phyloP scores from a whole-genome alignment of 2,888 invertebrate species.

The Oxytorus armatus region DNA sequence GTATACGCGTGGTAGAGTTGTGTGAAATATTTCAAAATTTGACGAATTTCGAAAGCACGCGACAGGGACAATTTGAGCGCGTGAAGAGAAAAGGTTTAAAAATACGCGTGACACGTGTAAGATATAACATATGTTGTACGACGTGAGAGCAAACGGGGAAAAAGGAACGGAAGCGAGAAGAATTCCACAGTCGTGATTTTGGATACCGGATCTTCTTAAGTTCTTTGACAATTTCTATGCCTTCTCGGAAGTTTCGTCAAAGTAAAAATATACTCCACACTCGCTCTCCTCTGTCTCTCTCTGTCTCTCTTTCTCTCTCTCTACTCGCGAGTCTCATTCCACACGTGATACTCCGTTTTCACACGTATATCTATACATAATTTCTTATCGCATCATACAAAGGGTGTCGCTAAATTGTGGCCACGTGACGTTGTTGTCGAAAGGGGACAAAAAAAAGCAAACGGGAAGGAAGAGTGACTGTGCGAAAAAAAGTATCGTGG shows the following conservation, averaged over 20 bases:
- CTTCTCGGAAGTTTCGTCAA: constrained; percentile 78
- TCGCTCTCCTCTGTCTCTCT: too few species aligned
- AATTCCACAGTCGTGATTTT: constrained; percentile 75
- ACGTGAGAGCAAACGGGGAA: constrained; percentile 34
- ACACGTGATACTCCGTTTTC: constrained; percentile 36
- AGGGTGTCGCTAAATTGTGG: constrained; percentile 51
- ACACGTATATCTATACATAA: constrained; percentile 27
- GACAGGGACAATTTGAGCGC: not conserved
- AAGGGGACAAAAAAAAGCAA: not conserved
- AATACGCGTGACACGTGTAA: constrained; percentile 48
- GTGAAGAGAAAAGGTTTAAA: constrained; percentile 58
- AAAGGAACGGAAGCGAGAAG: constrained; percentile 74
- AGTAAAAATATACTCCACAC: constrained; percentile 77
- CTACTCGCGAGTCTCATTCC: constrained; percentile 66
- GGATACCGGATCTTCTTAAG: constrained; percentile 73
- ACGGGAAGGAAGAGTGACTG: constrained; percentile 24
- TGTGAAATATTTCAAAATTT: not conserved
- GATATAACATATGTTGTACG: constrained; percentile 55
- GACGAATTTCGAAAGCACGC: constrained; percentile 4
- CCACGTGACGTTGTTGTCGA: constrained; percentile 19
- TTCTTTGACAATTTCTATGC: constrained; percentile 76
- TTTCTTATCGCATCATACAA: constrained; percentile 30
- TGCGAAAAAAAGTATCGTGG: constrained; percentile 30
- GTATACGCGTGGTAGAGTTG: too few species aligned
- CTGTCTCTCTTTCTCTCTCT: too few species aligned